Evolutionary conservation across 2,888 invertebrate genomes (phyloP), one percentile per base, ranked within the genome.

Genomic region (Xiphydria camelus): DNA sequence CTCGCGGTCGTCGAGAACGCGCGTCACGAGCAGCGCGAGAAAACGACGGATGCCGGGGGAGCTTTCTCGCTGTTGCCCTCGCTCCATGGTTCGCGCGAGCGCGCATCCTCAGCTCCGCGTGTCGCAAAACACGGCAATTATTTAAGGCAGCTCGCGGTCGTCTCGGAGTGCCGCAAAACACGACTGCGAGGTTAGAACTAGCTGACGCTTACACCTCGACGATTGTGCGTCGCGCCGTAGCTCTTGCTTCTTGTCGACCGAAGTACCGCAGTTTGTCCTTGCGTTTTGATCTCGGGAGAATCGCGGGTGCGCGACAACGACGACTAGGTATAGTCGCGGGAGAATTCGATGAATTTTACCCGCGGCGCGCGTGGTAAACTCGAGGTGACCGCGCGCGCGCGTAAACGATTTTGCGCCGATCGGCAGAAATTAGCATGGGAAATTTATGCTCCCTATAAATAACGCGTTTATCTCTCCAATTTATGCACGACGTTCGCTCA

Each of bases 401-500:
- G 51, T 58, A 62, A 61, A 58, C 59, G 62, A 64, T 67, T 67
- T 61, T 60, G 52, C 62, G 59, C 63, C 71, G 70, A 73, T 73
- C 74, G 69, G 70, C 70, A 66, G 67, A 70, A 73, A 73, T 73
- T 73, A 71, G 67, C 73, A 70, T 73, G 66, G 64, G 61, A 65
- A 71, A 73, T 74, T 73, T 70, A 71, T 71, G 68, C 65, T 60
- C 56, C 47, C 70, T 71, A 71, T 73, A 73, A 74, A 74, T 74
- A 72, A 73, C 69, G 67, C 69, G 72, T 73, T 71, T 72, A 73
- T 68, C 71, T 67, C 69, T 66, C 68, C 70, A 74, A 73, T 73
- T 71, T 73, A 74, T 73, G 71, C 68, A 58, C 59, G 57, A 23
- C 22, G 23, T 9, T 23, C 33, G 20, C 22, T 26, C n/a, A n/a